phyloP scores from a whole-genome alignment of 2,113 vertebrate genomes.

The Silurus meridionalis region DNA sequence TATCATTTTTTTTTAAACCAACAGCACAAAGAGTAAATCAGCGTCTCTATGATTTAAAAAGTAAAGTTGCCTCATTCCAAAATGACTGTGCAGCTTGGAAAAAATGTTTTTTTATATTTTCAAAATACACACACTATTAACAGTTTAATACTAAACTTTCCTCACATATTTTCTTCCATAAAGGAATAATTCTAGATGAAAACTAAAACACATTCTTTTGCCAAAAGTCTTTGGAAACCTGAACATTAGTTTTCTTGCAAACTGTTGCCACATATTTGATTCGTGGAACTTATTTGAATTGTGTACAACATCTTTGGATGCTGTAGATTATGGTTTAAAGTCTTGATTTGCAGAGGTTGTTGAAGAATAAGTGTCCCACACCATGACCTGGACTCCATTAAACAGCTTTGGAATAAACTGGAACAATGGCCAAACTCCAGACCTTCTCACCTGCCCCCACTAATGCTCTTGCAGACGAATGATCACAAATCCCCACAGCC shows the following conservation, averaged over 20 bases:
- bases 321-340: too few relatives aligned
- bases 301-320: neutral
- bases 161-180: neutral
- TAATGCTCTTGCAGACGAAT: too few relatives aligned
- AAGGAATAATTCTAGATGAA: neutral
- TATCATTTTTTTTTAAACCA: neutral
- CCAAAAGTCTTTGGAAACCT: neutral
- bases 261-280: neutral
- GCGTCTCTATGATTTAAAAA: neutral
- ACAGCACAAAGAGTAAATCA: neutral
- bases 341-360: too few relatives aligned
- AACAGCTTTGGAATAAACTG: too few relatives aligned
- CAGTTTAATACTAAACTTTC: neutral
- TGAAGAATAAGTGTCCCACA: too few relatives aligned
- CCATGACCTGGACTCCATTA: too few relatives aligned
- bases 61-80: neutral
- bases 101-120: too few relatives aligned
- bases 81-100: neutral
- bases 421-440: too few relatives aligned
- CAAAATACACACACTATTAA: neutral
- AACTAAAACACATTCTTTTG: neutral
- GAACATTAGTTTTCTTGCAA: neutral
- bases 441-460: too few relatives aligned
- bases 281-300: neutral
- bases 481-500: too few relatives aligned